A percentile compares a stretch with the other conserved stretches of the same genome.
Evolutionary conservation across 2,113 vertebrate species (phyloP).

Genomic region (Pachyramphus minor): DNA sequence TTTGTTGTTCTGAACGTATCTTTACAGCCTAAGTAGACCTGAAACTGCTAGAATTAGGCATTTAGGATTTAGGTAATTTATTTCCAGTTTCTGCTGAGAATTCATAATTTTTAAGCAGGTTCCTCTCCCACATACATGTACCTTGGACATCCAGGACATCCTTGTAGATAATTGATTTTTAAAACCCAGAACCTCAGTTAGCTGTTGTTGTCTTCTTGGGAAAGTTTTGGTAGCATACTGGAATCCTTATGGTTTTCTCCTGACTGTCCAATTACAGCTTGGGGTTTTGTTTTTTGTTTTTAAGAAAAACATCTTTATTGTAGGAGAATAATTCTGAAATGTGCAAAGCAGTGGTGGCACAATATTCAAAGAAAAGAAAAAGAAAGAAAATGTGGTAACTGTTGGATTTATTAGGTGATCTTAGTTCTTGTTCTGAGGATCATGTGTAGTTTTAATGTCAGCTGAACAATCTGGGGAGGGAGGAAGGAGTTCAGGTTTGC

Average conservation of each 20-base stretch:
- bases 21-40: neutral
- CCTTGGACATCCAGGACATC: neutral
- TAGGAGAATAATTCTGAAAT: neutral
- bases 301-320: neutral
- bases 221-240: neutral
- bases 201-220: neutral
- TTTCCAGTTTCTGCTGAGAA: neutral
- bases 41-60: neutral
- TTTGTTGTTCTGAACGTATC: neutral
- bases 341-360: neutral
- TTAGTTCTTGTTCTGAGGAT: neutral
- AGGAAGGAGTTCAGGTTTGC: neutral
- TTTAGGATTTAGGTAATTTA: neutral
- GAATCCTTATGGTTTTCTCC: neutral
- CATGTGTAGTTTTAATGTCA: neutral
- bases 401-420: neutral
- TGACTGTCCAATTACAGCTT: neutral
- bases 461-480: neutral
- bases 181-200: neutral
- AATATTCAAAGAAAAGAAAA: neutral
- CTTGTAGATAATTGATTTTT: neutral
- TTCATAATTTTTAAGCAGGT: neutral
- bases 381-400: neutral
- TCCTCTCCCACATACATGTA: neutral
- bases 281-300: neutral